phyloP scores from a whole-genome alignment of 2,113 vertebrate genomes.

The Argyrosomus japonicus region DNA sequence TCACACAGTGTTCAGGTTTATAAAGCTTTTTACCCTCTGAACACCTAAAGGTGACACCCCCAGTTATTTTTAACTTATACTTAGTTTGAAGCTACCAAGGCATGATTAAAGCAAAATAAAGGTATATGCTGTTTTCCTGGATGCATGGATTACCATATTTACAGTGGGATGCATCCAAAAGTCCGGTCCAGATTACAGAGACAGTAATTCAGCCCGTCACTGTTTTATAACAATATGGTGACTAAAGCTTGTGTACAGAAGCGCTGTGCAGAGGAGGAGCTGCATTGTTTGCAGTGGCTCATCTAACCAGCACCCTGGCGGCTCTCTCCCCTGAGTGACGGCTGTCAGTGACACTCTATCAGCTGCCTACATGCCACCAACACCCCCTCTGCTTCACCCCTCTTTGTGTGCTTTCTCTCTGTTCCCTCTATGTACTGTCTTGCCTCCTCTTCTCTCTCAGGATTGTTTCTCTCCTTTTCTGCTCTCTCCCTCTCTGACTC shows the following conservation, averaged over 20 bases:
- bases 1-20: not conserved
- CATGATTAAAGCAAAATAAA: not conserved
- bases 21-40: not conserved
- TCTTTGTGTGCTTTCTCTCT: conserved; percentile 56
- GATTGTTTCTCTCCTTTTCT: conserved; percentile 48
- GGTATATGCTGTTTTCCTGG: not conserved
- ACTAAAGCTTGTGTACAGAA: conserved; percentile 35
- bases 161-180: conserved; percentile 24
- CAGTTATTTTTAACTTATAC: not conserved
- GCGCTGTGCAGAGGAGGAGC: conserved; percentile 48
- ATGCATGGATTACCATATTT: conserved; percentile 7
- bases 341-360: conserved; percentile 77
- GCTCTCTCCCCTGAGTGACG: conserved; percentile 73
- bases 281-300: conserved; percentile 63
- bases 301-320: conserved; percentile 59
- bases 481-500: conserved; percentile 35
- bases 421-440: conserved; percentile 45
- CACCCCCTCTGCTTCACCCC: conserved; percentile 63
- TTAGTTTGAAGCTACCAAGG: not conserved
- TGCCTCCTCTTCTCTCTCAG: conserved; percentile 43
- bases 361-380: conserved; percentile 72
- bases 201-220: conserved; percentile 20
- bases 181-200: conserved; percentile 22
- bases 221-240: conserved; percentile 46
- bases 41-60: not conserved